These are phyloP conservation scores for Pasiphila rectangulata DNA, from an alignment of 2,888 invertebrate species.

Conservation along the genomic window DNA sequence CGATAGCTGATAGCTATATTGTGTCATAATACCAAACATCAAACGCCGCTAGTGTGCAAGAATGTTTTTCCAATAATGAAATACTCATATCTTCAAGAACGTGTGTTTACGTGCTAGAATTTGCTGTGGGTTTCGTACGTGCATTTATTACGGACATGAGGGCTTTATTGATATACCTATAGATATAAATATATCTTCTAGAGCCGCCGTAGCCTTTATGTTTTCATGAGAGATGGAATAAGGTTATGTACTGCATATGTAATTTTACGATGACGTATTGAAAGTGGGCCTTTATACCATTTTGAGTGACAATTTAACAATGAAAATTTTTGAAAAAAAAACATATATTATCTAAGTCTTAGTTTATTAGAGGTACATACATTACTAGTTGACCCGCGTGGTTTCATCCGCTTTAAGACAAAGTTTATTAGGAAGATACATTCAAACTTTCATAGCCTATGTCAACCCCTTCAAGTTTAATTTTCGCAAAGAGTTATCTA, in stretches of 20 bases:
- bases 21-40: conserved; percentile 11
- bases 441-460: too few species aligned
- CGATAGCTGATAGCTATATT: neutral
- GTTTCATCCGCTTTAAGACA: too few species aligned
- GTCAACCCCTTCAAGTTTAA: too few species aligned
- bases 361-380: neutral
- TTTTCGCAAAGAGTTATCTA: too few species aligned
- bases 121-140: conserved; percentile 23
- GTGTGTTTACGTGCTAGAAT: conserved; percentile 39
- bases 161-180: conserved; percentile 6
- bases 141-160: conserved; percentile 14
- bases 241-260: too few species aligned
- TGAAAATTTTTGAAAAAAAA: too few species aligned
- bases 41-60: conserved; percentile 27
- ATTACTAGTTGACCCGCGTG: neutral
- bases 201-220: neutral
- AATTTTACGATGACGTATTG: too few species aligned
- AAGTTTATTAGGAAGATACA: too few species aligned
- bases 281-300: too few species aligned
- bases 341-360: neutral
- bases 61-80: conserved; percentile 49
- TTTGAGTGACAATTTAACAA: too few species aligned
- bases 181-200: neutral
- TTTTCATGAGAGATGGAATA: too few species aligned
- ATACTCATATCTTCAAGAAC: conserved; percentile 37